Percentiles rank a stretch among this genome's conserved stretches.
Conservation (phyloP, 2,888 invertebrate genomes). For the Girardia tigrina region DNA sequence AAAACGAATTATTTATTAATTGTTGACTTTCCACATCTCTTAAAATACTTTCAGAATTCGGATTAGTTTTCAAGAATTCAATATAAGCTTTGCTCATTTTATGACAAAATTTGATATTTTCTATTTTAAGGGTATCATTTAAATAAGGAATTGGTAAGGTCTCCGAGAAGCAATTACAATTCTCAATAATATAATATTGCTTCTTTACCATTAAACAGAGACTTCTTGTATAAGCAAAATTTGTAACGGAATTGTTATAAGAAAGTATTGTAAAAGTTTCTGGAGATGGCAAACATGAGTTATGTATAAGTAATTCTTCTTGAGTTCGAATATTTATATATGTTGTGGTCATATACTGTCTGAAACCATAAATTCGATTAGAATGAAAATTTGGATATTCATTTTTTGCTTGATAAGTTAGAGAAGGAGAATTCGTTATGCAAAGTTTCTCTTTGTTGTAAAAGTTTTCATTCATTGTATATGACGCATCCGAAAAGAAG, state of each 20-base stretch:
- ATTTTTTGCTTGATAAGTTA: not conserved
- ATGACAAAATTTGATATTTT: not conserved
- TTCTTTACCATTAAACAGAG: not conserved
- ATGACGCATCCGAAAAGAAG: no score
- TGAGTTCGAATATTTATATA: not conserved
- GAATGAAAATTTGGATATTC: not conserved
- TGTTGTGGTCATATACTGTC: not conserved
- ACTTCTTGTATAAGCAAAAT: not conserved
- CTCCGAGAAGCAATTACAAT: not conserved
- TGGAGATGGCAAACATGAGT: not conserved
- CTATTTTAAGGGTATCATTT: not conserved
- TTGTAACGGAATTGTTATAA: not conserved
- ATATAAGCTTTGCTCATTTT: not conserved
- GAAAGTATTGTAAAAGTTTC: not conserved
- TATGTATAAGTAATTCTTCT: not conserved
- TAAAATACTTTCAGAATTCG: not conserved
- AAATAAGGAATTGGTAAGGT: not conserved
- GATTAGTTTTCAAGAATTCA: not conserved
- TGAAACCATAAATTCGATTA: not conserved
- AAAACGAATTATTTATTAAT: not conserved
- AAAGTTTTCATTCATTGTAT: no score
- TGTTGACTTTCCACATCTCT: not conserved
- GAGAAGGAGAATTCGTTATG: not conserved
- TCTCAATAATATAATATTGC: not conserved
- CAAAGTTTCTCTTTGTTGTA: no score